Percentiles rank a stretch among this genome's conserved stretches.
Conservation (phyloP, 2,113 vertebrate species). For the Numida meleagris region DNA sequence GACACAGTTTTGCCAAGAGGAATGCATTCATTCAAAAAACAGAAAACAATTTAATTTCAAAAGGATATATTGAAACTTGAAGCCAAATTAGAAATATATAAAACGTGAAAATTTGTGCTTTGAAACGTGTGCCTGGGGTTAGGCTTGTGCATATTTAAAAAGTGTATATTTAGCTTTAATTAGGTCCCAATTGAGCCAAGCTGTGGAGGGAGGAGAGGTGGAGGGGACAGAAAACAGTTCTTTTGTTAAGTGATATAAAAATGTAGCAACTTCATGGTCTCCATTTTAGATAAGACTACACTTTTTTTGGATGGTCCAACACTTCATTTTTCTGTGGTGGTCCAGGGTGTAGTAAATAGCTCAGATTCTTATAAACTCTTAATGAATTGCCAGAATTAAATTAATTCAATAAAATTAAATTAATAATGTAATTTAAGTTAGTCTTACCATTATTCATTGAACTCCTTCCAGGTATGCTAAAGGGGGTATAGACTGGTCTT, state of each 20-base stretch:
- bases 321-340: not conserved
- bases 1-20: not conserved
- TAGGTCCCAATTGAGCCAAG: not conserved
- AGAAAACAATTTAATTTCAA: not conserved
- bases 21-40: not conserved
- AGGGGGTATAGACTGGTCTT: not conserved
- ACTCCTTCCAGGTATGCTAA: not conserved
- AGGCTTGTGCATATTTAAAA: not conserved
- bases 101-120: not conserved
- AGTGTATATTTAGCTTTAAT: not conserved
- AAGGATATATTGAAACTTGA: not conserved
- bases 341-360: not conserved
- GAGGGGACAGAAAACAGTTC: not conserved
- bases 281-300: not conserved
- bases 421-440: not conserved
- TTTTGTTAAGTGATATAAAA: not conserved
- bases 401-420: not conserved
- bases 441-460: not conserved
- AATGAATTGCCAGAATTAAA: not conserved
- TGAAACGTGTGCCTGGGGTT: not conserved
- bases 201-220: too few relatives aligned
- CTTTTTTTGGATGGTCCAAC: fast-evolving
- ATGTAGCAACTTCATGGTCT: not conserved
- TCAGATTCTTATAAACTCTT: not conserved
- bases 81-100: not conserved